Evolutionary conservation across 2,888 invertebrate species (phyloP).

Genomic region (Caenorhabditis sp.): DNA sequence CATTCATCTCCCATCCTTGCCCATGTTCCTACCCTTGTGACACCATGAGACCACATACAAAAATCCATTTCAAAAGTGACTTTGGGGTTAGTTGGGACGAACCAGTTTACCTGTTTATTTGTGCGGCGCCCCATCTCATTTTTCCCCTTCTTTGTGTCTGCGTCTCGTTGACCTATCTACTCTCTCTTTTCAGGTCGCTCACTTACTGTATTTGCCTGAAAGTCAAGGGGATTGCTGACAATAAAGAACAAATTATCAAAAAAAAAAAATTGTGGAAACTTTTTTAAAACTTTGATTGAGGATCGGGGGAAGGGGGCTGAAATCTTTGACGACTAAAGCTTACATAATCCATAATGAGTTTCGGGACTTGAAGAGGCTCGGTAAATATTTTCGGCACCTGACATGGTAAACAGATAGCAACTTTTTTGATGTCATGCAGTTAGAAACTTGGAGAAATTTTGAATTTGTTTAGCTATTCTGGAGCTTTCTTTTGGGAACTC

Average conservation of each 20-base stretch:
- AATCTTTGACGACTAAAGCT: not conserved
- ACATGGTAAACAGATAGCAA: conserved; percentile 1
- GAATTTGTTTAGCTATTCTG: not conserved
- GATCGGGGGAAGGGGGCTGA: not conserved
- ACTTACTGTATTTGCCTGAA: conserved; percentile 60
- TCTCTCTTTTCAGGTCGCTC: conserved; percentile 35
- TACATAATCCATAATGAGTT: not conserved
- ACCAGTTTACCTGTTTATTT: conserved; percentile 69
- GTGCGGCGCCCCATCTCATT: conserved; percentile 39
- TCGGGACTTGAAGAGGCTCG: not conserved
- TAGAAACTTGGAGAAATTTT: conserved; percentile 6
- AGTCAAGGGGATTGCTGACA: conserved; percentile 48
- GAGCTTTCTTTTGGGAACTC: not conserved
- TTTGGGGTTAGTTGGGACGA: conserved; percentile 36
- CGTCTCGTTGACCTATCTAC: conserved; percentile 42
- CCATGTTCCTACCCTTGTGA: conserved; percentile 36
- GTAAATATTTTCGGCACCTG: conserved; percentile 13
- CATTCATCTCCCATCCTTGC: not conserved
- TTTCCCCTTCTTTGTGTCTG: conserved; percentile 45
- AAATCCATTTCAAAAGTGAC: conserved; percentile 53
- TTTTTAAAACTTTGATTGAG: not conserved
- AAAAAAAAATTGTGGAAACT: conserved; percentile 25
- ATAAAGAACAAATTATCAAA: conserved; percentile 48
- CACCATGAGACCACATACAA: conserved; percentile 47
- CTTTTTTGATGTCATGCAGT: not conserved